These are phyloP conservation scores for Chloroceryle inda DNA, from an alignment of 2,797 vertebrate genomes.

Conservation along the genomic window DNA sequence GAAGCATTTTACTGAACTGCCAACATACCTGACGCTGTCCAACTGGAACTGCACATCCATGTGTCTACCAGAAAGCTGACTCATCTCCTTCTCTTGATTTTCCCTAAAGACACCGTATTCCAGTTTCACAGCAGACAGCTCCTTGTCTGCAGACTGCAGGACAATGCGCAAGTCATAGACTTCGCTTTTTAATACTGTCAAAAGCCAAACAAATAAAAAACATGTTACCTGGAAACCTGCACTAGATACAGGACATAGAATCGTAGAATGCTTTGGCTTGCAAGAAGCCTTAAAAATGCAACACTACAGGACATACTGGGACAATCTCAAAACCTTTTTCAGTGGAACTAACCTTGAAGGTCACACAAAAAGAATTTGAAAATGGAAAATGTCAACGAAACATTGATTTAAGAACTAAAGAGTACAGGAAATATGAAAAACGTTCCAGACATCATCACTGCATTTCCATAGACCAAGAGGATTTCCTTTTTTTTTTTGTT, in stretches of 20 bases:
- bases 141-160: constrained; percentile 93
- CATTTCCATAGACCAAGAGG: neutral
- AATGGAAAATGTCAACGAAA: neutral
- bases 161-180: constrained; percentile 90
- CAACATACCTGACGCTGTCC: constrained; percentile 89
- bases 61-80: constrained; percentile 86
- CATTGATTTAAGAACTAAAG: neutral
- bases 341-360: neutral
- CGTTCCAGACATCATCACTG: neutral
- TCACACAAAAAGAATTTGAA: neutral
- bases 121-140: constrained; percentile 83
- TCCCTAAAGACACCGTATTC: constrained; percentile 80
- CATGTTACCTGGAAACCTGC: neutral
- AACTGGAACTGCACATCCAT: constrained; percentile 90
- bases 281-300: neutral
- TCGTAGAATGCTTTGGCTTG: neutral
- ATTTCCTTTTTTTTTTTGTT: neutral
- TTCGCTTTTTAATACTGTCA: constrained; percentile 89
- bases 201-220: neutral
- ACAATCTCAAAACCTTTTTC: neutral
- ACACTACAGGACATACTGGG: neutral
- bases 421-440: neutral
- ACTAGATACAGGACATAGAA: neutral
- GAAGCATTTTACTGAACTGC: neutral
- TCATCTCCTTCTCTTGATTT: constrained; percentile 86